Evolutionary conservation across 2,113 vertebrate genomes (phyloP).

Genomic region (Hemicordylus capensis): DNA sequence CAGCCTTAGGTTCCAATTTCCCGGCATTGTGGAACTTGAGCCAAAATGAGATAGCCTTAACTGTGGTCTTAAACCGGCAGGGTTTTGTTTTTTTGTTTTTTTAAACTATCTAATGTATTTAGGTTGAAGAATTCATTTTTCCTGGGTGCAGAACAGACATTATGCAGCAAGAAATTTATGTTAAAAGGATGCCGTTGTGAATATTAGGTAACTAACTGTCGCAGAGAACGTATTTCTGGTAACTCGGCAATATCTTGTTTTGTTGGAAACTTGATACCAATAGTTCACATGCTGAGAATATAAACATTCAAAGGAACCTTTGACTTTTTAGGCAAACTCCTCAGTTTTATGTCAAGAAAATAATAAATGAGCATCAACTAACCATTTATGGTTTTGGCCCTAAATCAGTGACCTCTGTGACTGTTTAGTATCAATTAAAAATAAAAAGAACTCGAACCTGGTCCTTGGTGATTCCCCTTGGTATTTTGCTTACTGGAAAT

Average conservation of each 20-base stretch:
- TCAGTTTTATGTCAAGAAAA: slow-evolving; percentile 34
- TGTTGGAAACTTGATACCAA: not conserved
- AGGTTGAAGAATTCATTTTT: not conserved
- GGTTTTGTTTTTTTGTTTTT: no score
- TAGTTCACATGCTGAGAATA: slow-evolving; percentile 42
- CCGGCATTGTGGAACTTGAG: no score
- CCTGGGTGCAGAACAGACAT: not conserved
- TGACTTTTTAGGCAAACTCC: slow-evolving; percentile 6
- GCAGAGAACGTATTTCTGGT: not conserved
- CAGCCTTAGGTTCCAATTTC: no score
- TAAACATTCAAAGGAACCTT: slow-evolving; percentile 27
- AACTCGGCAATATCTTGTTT: not conserved
- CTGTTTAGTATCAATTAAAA: slow-evolving; percentile 49
- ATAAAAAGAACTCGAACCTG: slow-evolving; percentile 34
- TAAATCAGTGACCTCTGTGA: slow-evolving; percentile 39
- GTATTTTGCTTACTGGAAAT: slow-evolving; percentile 37
- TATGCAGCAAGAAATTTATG: no score
- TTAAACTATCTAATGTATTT: no score
- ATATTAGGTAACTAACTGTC: not conserved
- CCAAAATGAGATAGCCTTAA: no score
- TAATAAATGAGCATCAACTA: slow-evolving; percentile 48
- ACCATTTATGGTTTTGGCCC: slow-evolving; percentile 45
- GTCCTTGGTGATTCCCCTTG: slow-evolving; percentile 41
- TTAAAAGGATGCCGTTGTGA: not conserved
- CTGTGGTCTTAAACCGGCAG: no score